phyloP scores from a whole-genome alignment of 1,140 invertebrate genomes.

The Bombus huntii region DNA sequence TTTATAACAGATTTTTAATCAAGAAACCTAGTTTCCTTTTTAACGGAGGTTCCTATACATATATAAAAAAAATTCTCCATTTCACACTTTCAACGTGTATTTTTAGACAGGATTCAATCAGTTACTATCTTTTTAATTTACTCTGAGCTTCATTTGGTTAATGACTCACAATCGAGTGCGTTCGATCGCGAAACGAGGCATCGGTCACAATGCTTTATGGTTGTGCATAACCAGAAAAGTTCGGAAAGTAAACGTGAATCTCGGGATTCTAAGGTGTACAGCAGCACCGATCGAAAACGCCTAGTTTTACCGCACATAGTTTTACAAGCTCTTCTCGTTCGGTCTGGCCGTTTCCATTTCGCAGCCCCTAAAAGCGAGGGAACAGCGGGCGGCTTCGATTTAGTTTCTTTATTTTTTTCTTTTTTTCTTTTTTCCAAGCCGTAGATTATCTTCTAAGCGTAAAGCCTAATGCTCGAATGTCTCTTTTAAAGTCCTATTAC shows the following conservation, averaged over 20 bases:
- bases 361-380: constrained; percentile 17
- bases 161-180: neutral
- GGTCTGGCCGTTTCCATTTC: neutral
- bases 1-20: neutral
- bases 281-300: constrained; percentile 22
- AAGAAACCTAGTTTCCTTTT: neutral
- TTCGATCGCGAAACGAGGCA: neutral
- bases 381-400: constrained; percentile 22
- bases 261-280: constrained; percentile 19
- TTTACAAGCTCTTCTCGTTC: constrained; percentile 10
- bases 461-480: constrained; percentile 27
- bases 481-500: constrained; percentile 16
- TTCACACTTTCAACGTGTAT: neutral
- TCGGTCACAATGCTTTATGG: neutral
- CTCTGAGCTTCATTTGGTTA: neutral
- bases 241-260: constrained; percentile 48
- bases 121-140: neutral
- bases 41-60: neutral
- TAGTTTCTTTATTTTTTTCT: neutral
- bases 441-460: constrained; percentile 27
- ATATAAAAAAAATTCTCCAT: neutral
- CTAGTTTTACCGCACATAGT: neutral
- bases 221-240: constrained; percentile 33
- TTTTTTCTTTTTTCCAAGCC: neutral
- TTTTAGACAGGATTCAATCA: neutral